Evolutionary conservation across 53 echinoderm and acorn worm species (phyloP), one percentile per base, ranked within the genome.

Genomic region (Arbacia lixula): DNA sequence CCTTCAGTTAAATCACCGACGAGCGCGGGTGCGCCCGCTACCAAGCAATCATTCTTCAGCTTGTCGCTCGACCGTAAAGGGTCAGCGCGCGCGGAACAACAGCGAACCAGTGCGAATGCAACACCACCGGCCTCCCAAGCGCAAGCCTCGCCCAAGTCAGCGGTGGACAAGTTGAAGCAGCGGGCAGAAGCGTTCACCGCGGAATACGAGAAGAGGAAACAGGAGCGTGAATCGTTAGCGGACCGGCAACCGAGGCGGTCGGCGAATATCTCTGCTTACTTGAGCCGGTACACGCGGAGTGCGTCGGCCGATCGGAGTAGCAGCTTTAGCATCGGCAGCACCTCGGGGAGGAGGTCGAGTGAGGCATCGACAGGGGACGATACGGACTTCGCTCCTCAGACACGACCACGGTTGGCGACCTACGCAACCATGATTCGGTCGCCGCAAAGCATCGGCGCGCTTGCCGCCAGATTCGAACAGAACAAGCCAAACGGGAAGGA

Each of bases 381-480:
- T 32, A 22, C 29, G 41, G 82, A 81, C 82, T 25, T 64, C 21
- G 82, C 21, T 3, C 82, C 82, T 42, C 42, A 42, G 28, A 40
- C 63, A 33, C 82, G 82, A 63, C 82, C 82, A 63, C 82, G 82
- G 43, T 27, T 81, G n/a, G 82, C 82, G 30, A 81, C 82, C 0
- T 81, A 81, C 33, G 82, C 82, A 41, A 86, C 85, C 42, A 95
- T 95, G 95, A 87, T 88, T 53, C 90, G 95, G 34, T 73, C 91
- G 33, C 73, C 85, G 39, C 80, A 87, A 52, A 93, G 91, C 14
- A 96, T 96, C 41, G 91, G 93, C 12, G 85, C 93, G 19, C 78
- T 96, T 25, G 84, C 93, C 5, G 96, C 96, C 49, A 89, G 84
- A 79, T 96, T 96, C 64, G 96, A 96, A 73, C 87, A 83, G 55